These are phyloP conservation scores for Dynastes hyllus DNA, from an alignment of 2,888 invertebrate species.

Conservation along the genomic window DNA sequence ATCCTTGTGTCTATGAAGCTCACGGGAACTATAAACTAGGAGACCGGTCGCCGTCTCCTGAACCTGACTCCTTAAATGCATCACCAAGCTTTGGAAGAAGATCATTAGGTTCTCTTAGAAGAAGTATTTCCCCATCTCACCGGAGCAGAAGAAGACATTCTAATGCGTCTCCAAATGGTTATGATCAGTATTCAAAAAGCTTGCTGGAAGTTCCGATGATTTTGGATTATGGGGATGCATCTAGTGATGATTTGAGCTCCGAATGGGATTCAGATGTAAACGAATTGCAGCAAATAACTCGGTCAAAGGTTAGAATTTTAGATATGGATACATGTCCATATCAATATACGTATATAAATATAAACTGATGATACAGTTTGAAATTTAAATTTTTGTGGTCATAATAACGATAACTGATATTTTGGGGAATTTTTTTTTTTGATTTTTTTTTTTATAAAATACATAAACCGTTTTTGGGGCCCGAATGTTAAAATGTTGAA, in stretches of 20 bases:
- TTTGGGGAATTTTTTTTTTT: too few relatives aligned
- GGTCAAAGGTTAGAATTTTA: constrained; percentile 49
- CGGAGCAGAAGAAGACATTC: constrained; percentile 61
- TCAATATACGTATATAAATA: constrained; percentile 7
- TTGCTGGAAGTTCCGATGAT: constrained; percentile 84
- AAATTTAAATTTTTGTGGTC: too few relatives aligned
- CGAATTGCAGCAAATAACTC: constrained; percentile 45
- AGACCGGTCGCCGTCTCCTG: constrained; percentile 61
- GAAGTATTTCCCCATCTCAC: constrained; percentile 62
- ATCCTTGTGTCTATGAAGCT: constrained; percentile 67
- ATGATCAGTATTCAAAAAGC: constrained; percentile 86
- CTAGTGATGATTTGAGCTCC: constrained; percentile 92
- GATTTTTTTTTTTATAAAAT: too few relatives aligned
- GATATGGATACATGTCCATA: constrained; percentile 4
- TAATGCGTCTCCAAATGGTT: constrained; percentile 71
- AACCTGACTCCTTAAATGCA: constrained; percentile 56
- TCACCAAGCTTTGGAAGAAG: constrained; percentile 59
- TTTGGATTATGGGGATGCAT: constrained; percentile 90
- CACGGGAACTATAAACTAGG: constrained; percentile 43
- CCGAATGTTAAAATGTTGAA: too few relatives aligned
- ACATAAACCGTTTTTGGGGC: too few relatives aligned
- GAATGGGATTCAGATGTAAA: constrained; percentile 91
- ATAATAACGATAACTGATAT: too few relatives aligned
- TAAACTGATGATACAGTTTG: too few relatives aligned
- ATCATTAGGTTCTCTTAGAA: constrained; percentile 60